Evolutionary conservation across 2,888 invertebrate species (phyloP), one percentile per base, ranked within the genome.

Genomic region (Allacma fusca): DNA sequence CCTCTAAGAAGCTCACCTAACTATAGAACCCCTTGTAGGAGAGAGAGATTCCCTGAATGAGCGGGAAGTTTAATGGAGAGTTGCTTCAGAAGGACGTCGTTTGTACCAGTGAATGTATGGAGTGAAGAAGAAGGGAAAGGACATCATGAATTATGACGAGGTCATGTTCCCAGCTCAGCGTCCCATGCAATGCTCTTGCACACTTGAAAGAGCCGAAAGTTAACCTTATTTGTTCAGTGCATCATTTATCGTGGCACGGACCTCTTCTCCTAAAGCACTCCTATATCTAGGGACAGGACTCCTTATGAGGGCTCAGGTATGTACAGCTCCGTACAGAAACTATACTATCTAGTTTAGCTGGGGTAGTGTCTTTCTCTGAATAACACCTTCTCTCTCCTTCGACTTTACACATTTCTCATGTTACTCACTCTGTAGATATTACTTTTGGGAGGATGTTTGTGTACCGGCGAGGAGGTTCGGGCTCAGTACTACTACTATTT

Each of bases 91-190:
- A 50, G 50, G 50, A 50, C 50, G 62, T 19, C 13, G 62, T 13
- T 19, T 62, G 24, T n/a, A 44, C 2, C n/a, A 1, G 70, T 23
- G 44, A 70, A 70, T 43, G 70, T 70, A 12, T n/a, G 23, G 26
- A 23, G 23, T 43, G 44, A 43, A 23, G 26, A 16, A 23, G 23
- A 26, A 65, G 65, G 29, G 65, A 65, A 69, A 74, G 73, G 71
- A 65, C 26, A 79, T 34, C 29, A 28, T 79, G 79, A 77, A 73
- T 73, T 79, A 77, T 79, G 79, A 77, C 64, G 76, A 69, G 79
- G 79, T 79, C 76, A 79, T 64, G 59, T 68, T 65, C 65, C 65
- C 65, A 65, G 65, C 24, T 44, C 69, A 69, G 24, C 69, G 40
- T 69, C 69, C 44, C 69, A 43, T 69, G 21, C 21, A 69, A 23